Evolutionary conservation across 2,113 vertebrate species (phyloP).

Genomic region (Callopanchax toddi): DNA sequence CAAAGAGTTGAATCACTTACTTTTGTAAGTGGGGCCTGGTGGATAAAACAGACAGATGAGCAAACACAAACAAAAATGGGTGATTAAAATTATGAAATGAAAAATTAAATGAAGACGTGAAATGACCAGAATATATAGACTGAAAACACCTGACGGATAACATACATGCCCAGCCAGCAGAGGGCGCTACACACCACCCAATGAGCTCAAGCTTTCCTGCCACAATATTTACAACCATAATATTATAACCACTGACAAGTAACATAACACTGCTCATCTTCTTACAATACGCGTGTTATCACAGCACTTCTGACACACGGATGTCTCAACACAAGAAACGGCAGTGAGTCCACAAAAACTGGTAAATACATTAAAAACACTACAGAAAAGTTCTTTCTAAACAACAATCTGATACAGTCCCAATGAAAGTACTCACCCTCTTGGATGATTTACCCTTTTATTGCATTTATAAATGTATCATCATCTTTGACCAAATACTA

Average conservation of each 20-base stretch:
- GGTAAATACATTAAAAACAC: too few species aligned
- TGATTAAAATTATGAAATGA: conserved; percentile 51
- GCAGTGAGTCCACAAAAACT: too few species aligned
- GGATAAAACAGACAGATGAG: conserved; percentile 80
- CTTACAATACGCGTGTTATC: too few species aligned
- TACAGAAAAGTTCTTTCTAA: too few species aligned
- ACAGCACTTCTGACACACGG: too few species aligned
- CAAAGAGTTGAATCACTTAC: conserved; percentile 85
- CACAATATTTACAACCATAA: not conserved
- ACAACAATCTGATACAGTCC: too few species aligned
- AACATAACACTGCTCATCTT: not conserved
- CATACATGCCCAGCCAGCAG: conserved; percentile 51
- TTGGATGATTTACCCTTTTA: too few species aligned
- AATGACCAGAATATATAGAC: conserved; percentile 23
- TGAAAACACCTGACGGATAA: not conserved
- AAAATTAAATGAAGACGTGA: conserved; percentile 13
- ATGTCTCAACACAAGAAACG: too few species aligned
- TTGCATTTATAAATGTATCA: too few species aligned
- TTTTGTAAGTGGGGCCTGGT: conserved; percentile 85
- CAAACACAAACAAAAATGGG: conserved; percentile 71
- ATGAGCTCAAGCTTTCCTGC: conserved; percentile 1
- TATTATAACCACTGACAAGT: not conserved
- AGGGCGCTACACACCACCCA: conserved; percentile 59
- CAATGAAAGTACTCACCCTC: too few species aligned
- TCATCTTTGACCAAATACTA: too few species aligned